phyloP scores from a whole-genome alignment of 1,140 invertebrate species.

The Bursaphelenchus mucronatus region DNA sequence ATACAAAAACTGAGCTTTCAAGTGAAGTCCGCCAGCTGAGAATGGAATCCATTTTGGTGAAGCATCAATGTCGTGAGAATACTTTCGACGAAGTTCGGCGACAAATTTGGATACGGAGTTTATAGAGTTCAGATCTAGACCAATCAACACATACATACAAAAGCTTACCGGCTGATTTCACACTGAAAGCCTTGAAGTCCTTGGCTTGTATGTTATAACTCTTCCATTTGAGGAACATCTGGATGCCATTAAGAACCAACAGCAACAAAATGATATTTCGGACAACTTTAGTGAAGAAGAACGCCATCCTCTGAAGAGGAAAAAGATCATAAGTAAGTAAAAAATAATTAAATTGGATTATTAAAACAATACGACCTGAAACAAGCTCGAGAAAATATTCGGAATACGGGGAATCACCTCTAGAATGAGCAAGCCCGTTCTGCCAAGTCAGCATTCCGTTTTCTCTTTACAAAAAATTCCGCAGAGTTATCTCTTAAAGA shows the following conservation, averaged over 20 bases:
- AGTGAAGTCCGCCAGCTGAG: slow-evolving; percentile 38
- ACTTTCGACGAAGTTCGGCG: slow-evolving; percentile 10
- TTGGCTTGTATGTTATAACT: slow-evolving; percentile 29
- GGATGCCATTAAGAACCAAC: slow-evolving; percentile 23
- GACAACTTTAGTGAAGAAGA: slow-evolving; percentile 36
- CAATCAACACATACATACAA: background rate
- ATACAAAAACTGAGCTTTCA: slow-evolving; percentile 35
- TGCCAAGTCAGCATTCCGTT: no score
- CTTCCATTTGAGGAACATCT: slow-evolving; percentile 27
- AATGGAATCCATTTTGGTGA: slow-evolving; percentile 29
- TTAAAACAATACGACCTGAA: no score
- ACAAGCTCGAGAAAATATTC: no score
- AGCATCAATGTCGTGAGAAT: slow-evolving; percentile 6
- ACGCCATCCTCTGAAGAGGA: slow-evolving; percentile 23
- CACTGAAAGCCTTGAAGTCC: slow-evolving; percentile 36
- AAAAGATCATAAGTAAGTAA: no score
- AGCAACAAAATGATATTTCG: slow-evolving; percentile 36
- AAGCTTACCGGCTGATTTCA: slow-evolving; percentile 30
- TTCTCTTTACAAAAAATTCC: no score
- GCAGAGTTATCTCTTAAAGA: no score
- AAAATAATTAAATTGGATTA: no score
- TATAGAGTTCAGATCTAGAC: slow-evolving; percentile 11
- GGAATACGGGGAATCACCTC: no score
- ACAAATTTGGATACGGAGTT: slow-evolving; percentile 1
- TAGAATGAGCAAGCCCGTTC: no score